A percentile compares a stretch with the other conserved stretches of the same genome.
These are phyloP conservation scores for Panzeria rudis DNA, from an alignment of 2,888 invertebrate genomes.

Conservation along the genomic window DNA sequence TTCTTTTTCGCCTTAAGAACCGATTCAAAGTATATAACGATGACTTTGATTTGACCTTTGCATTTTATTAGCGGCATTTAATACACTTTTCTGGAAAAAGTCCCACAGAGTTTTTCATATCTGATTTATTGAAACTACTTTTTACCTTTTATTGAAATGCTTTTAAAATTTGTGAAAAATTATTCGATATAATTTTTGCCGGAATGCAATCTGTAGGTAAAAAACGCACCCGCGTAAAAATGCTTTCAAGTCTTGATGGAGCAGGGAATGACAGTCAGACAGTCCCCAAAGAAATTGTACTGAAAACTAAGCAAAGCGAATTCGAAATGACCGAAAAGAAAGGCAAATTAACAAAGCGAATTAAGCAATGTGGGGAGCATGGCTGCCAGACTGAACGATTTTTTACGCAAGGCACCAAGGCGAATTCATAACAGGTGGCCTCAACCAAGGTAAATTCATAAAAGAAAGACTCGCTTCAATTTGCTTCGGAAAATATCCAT, in stretches of 20 bases:
- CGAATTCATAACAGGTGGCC: no score
- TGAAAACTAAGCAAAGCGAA: slow-evolving; percentile 56
- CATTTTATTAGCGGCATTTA: slow-evolving; percentile 32
- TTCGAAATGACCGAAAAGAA: neutral
- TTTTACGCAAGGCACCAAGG: no score
- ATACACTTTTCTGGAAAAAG: neutral
- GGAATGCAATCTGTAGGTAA: slow-evolving; percentile 62
- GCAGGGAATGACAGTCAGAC: neutral
- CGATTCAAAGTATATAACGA: neutral
- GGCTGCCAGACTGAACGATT: no score
- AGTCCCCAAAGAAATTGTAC: slow-evolving; percentile 46
- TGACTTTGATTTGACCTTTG: slow-evolving; percentile 75
- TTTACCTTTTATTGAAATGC: slow-evolving; percentile 68
- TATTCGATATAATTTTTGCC: slow-evolving; percentile 44
- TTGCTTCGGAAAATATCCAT: no score
- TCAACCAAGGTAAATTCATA: no score
- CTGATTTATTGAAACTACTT: neutral
- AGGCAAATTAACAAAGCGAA: neutral
- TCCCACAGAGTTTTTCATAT: neutral
- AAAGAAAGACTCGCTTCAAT: no score
- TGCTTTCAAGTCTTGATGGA: slow-evolving; percentile 4
- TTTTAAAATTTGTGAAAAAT: slow-evolving; percentile 14
- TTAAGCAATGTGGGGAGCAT: neutral
- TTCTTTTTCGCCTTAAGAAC: no score
- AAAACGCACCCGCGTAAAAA: slow-evolving; percentile 42